These are phyloP conservation scores for Saguinus midas DNA, from an alignment of 2,113 vertebrate genomes.

Conservation along the genomic window DNA sequence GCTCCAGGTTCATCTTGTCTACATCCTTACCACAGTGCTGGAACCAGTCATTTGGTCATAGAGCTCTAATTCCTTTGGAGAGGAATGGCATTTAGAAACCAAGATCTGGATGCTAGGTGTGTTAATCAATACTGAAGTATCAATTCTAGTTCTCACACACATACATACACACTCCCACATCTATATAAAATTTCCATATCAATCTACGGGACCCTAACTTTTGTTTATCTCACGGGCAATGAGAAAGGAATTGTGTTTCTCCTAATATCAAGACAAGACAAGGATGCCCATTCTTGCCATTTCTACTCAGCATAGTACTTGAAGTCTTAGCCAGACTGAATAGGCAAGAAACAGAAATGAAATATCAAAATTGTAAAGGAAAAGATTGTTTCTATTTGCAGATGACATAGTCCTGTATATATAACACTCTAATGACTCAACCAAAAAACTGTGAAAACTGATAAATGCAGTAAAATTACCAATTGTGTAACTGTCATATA, in stretches of 20 bases:
- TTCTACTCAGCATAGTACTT: neutral
- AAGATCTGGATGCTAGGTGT: constrained; percentile 3
- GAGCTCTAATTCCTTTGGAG: neutral
- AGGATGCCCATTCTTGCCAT: neutral
- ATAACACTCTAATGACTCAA: neutral
- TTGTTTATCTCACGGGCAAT: neutral
- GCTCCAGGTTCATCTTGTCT: neutral
- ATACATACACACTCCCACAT: neutral
- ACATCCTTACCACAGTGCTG: neutral
- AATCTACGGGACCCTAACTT: neutral
- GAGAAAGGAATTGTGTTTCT: neutral
- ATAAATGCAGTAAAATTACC: neutral
- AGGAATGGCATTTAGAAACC: neutral
- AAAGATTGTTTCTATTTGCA: neutral
- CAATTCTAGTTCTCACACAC: neutral
- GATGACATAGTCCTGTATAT: neutral
- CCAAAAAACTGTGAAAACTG: neutral
- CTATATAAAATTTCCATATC: neutral
- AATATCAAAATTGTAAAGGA: neutral
- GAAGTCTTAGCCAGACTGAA: neutral
- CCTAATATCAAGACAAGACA: neutral
- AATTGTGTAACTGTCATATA: neutral
- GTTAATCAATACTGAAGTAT: neutral
- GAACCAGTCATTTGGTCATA: neutral
- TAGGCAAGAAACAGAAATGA: neutral